Evolutionary conservation across 2,797 vertebrate genomes (phyloP), one percentile per base, ranked within the genome.

Genomic region (Sebastes matsubarae): DNA sequence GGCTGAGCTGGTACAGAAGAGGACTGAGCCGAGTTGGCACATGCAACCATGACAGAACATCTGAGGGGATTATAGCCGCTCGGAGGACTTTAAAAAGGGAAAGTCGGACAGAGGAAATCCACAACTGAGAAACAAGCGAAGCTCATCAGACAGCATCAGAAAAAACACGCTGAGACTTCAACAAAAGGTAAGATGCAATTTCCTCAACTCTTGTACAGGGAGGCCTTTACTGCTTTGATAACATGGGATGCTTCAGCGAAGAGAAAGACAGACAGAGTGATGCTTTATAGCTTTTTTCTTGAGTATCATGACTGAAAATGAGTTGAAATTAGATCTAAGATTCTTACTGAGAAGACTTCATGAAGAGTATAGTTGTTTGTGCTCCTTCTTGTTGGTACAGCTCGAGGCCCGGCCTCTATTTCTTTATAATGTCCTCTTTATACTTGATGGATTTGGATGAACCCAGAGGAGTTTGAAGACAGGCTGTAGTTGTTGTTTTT

Each of bases 31-130:
- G 29, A 85, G 69, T 72, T 86, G 85, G 75, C 75, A 80, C 63
- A 38, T 57, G 2, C 65, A 57, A 36, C 52, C 69, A n/a, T n/a
- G 25, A 63, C 55, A 57, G 68, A 65, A 50, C 79, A 78, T 86
- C 63, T 86, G 80, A 90, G 36, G 25, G 75, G 90, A 93, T 94
- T 90, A 42, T 42, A 94, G 74, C 50, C 59, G 78, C 58, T 79
- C 18, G 2, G 61, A 52, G 70, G 68, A 77, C 72, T 91, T 88
- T 91, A 91, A 88, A 92, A 88, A 12, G 63, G 38, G 66, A 13
- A 25, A 5, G 55, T 50, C 10, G 1, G 64, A 46, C 38, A 12
- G 25, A 88, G 71, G 29, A 79, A 54, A 11, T 20, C 24, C 57
- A 65, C 57, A 61, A 72, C 34, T 2, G 3, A 77, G 70, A 76